Base-by-base conservation (phyloP, 2,797 vertebrate genomes). In the Enteromius mattozi region DNA sequence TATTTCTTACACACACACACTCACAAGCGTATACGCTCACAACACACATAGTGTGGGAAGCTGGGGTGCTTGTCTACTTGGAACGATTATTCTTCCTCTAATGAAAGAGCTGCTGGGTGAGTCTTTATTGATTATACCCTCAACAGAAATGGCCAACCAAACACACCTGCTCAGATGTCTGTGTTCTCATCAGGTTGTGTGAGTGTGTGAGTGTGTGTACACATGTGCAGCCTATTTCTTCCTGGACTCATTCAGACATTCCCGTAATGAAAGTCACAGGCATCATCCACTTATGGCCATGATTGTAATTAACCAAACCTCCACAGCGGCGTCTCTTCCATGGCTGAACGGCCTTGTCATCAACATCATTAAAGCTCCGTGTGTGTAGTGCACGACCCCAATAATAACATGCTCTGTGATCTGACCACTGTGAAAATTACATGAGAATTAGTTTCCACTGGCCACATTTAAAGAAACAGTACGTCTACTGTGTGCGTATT, bases 71-170 rank as follows among this genome's bases (percentile, higher is more conserved):
- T 85, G n/a, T 83, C 74, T 87, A 77, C 77, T 87, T 78, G n/a
- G 77, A 86, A 80, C 88, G 86, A 88, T 90, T 87, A 82, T 87
- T 88, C 77, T 76, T 84, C 47, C 70, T 51, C 66, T 87, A 88
- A 90, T 88, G 86, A 88, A 90, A 88, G 85, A 86, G 84, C 85
- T 84, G 75, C 84, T 89, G 72, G 68, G 59, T 54, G 86, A 89
- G 89, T 88, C 30, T 14, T 74, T 87, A 87, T 87, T 85, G 85
- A 91, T 92, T 89, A 86, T 85, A 76, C 80, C 86, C 89, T 85
- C 82, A 78, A 77, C 69, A 70, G 63, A 80, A 80, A 84, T 69
- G 77, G 51, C 61, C 59, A 77, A 78, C 69, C 78, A 86, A 84
- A 86, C 78, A 86, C 84, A 83, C 81, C 72, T 75, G 85, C 66